A percentile compares a stretch with the other conserved stretches of the same genome.
phyloP scores from a whole-genome alignment of 2,888 invertebrate species.

The Papilio demoleus region DNA sequence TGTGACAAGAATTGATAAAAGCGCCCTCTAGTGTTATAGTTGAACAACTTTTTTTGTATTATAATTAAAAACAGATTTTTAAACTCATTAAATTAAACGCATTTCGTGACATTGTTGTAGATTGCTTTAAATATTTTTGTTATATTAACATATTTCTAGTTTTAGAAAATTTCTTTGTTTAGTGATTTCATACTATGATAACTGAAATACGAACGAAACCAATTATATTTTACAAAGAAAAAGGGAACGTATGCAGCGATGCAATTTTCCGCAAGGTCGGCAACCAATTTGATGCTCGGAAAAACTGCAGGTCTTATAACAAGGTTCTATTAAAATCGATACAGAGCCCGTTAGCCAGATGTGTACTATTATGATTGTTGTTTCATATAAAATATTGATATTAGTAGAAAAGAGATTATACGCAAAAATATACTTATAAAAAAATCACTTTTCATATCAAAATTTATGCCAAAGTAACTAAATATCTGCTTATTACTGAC shows the following conservation, averaged over 20 bases:
- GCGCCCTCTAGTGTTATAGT: too few relatives aligned
- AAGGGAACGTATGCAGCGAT: constrained; percentile 8
- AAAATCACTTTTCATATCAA: too few relatives aligned
- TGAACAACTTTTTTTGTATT: too few relatives aligned
- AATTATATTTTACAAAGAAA: constrained; percentile 19
- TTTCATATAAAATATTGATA: neutral
- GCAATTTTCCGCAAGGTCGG: constrained; percentile 32
- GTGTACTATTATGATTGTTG: neutral
- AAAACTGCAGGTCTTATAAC: constrained; percentile 22
- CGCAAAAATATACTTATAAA: too few relatives aligned
- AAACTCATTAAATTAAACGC: too few relatives aligned
- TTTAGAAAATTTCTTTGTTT: neutral
- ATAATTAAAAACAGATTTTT: too few relatives aligned
- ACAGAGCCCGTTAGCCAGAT: neutral
- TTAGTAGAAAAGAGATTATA: too few relatives aligned
- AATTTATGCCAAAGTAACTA: too few relatives aligned
- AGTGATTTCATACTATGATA: neutral
- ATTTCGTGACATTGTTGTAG: too few relatives aligned
- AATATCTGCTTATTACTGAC: too few relatives aligned
- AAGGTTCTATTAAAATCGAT: constrained; percentile 36
- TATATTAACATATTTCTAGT: neutral
- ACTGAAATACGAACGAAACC: neutral
- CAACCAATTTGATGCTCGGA: constrained; percentile 30
- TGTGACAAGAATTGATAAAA: too few relatives aligned
- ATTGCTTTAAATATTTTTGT: too few relatives aligned